These are phyloP conservation scores for Lepilemur septentrionalis DNA, from an alignment of 2,797 vertebrate genomes.

Conservation along the genomic window DNA sequence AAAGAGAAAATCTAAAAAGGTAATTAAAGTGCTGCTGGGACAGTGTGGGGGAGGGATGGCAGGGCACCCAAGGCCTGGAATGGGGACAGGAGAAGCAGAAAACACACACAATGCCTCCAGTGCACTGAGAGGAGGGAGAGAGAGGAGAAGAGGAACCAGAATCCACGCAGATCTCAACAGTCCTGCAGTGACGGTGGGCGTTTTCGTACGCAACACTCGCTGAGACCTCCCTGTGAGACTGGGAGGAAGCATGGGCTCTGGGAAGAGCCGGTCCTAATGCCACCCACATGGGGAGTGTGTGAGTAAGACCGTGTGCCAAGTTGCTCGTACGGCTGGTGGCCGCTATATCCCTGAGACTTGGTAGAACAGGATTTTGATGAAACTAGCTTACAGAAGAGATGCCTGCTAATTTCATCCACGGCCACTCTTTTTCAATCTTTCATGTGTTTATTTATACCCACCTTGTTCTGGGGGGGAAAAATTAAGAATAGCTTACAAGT, in stretches of 20 bases:
- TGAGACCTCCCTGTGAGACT: background rate
- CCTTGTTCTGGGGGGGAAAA: background rate
- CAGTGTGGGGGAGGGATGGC: rapidly evolving
- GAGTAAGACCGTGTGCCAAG: background rate
- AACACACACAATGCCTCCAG: background rate
- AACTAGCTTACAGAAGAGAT: background rate
- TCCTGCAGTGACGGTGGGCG: rapidly evolving
- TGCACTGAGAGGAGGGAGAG: background rate
- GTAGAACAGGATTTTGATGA: background rate
- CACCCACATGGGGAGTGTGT: rapidly evolving
- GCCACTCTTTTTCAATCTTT: background rate
- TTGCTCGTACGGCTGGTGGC: background rate
- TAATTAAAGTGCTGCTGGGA: background rate
- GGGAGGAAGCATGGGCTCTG: background rate
- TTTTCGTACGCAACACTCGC: rapidly evolving
- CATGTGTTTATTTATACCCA: background rate
- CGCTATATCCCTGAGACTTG: background rate
- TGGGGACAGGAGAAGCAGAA: background rate
- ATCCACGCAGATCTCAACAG: background rate
- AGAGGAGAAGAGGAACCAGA: background rate
- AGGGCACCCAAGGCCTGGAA: background rate
- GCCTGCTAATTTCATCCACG: background rate
- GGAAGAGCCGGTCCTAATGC: background rate
- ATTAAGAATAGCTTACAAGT: background rate
- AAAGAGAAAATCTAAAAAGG: background rate